Evolutionary conservation across 2,797 vertebrate genomes (phyloP), one percentile per base, ranked within the genome.

Genomic region (Melanotaenia maccullochi): DNA sequence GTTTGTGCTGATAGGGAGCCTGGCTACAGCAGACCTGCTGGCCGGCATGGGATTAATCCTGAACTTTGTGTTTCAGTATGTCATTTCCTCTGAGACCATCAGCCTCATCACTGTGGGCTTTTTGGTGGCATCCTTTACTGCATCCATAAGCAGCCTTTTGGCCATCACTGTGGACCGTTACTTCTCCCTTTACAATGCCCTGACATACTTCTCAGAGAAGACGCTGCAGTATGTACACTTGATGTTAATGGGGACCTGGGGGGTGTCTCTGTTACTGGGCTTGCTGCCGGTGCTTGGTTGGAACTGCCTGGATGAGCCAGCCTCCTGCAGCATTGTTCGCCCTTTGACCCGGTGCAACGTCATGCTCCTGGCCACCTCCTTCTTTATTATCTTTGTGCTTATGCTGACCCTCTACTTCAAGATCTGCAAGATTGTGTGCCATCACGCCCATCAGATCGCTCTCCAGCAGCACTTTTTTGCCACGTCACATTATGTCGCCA

Each of bases 121-220:
- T 90, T 93, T 99, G 20, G 98, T 99, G 73, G 94, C 98, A 56
- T 99, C 98, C n/a, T 99, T 99, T 71, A 95, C 97, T 0, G 98
- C 98, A 33, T 99, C 97, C 5, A 97, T 99, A 88, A 96, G 97
- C 89, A 99, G 98, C 93, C 92, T 99, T 71, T 85, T 99, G 75
- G 97, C 97, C 72, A 99, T 99, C 88, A 99, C 98, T 0, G 95
- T 99, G 73, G 98, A 99, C 87, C 97, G 98, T 30, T 99, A 99
- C 89, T 95, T 99, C 79, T 99, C 98, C 2, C 95, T 99, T 6
- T 98, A 97, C 90, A 97, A 99, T 0, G 98, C 98, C 33, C 94
- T 99, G 84, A 99, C 98, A 1, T 99, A 99, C 80, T 97, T 97
- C 83, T 98, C 98, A 0, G 97, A 99, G 86, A 95, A 96, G 94